Conservation (phyloP, 2,888 invertebrate genomes). For the Halictus ligatus region DNA sequence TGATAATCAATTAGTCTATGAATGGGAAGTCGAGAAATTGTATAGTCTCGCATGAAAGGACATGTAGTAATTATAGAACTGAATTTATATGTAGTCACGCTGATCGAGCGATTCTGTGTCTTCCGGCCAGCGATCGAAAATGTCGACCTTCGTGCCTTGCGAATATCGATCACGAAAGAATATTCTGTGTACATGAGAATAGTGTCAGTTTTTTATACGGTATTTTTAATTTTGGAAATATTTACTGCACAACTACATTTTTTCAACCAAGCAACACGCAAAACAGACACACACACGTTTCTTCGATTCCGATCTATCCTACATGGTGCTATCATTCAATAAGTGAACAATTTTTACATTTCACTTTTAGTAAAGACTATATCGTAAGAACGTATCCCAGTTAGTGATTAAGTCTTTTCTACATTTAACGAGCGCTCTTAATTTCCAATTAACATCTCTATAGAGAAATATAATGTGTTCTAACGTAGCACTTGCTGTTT, state of each 20-base stretch:
- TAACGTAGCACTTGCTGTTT: slow-evolving; percentile 11
- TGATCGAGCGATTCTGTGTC: slow-evolving; percentile 42
- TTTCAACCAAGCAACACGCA: slow-evolving; percentile 11
- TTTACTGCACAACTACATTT: slow-evolving; percentile 25
- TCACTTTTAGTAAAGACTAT: slow-evolving; percentile 24
- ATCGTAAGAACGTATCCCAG: slow-evolving; percentile 23
- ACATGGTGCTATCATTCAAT: slow-evolving; percentile 43
- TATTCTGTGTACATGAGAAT: slow-evolving; percentile 4
- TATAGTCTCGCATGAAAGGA: not conserved
- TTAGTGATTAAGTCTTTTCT: slow-evolving; percentile 38
- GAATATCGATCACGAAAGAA: slow-evolving; percentile 39
- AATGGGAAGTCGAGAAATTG: not conserved
- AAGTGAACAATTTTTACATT: slow-evolving; percentile 20
- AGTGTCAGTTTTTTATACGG: slow-evolving; percentile 33
- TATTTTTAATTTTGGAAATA: slow-evolving; percentile 46
- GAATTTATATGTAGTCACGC: slow-evolving; percentile 21
- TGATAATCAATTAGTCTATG: slow-evolving; percentile 10
- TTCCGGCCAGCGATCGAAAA: slow-evolving; percentile 46
- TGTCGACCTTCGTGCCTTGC: slow-evolving; percentile 52
- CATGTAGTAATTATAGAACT: slow-evolving; percentile 20
- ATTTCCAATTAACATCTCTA: slow-evolving; percentile 20
- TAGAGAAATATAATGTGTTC: slow-evolving; percentile 33
- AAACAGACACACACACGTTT: slow-evolving; percentile 26
- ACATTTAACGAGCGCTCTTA: slow-evolving; percentile 22
- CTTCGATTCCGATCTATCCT: slow-evolving; percentile 25